Conservation (phyloP, 2,797 vertebrate genomes). For the Gymnothorax reevesii region DNA sequence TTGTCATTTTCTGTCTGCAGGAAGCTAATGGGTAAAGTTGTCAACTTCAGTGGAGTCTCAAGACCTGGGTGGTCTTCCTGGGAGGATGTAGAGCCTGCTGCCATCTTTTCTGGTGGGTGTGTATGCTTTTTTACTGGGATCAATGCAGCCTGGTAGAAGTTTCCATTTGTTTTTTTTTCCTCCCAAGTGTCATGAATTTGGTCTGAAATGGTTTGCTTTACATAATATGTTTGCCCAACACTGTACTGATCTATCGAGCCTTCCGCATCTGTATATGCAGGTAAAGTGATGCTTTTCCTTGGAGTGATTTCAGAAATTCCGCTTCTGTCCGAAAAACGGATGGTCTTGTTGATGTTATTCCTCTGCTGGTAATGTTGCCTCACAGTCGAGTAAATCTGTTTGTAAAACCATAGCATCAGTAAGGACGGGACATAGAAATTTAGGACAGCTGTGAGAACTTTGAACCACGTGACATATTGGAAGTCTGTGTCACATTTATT, state of each 20-base stretch:
- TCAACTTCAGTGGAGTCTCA: conserved; percentile 43
- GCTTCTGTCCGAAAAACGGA: conserved; percentile 64
- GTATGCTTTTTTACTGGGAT: conserved; percentile 62
- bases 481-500: conserved; percentile 90
- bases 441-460: conserved; percentile 84
- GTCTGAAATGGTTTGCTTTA: conserved; percentile 52
- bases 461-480: conserved; percentile 88
- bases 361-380: conserved; percentile 81
- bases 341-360: conserved; percentile 73
- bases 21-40: conserved; percentile 44
- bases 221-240: conserved; percentile 62
- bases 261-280: conserved; percentile 55
- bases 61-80: conserved; percentile 51
- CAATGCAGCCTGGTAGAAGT: conserved; percentile 56
- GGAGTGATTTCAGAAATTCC: conserved; percentile 52
- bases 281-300: conserved; percentile 45
- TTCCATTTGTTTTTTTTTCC: conserved; percentile 55
- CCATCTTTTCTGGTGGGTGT: conserved; percentile 45
- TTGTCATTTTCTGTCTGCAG: conserved; percentile 51
- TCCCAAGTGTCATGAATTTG: conserved; percentile 46
- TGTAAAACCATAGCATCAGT: conserved; percentile 92
- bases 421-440: conserved; percentile 94
- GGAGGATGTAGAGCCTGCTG: conserved; percentile 49
- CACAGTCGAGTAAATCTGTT: conserved; percentile 85
- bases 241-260: conserved; percentile 69